Conservation (phyloP, 2,113 vertebrate species). For the Eidolon helvum region DNA sequence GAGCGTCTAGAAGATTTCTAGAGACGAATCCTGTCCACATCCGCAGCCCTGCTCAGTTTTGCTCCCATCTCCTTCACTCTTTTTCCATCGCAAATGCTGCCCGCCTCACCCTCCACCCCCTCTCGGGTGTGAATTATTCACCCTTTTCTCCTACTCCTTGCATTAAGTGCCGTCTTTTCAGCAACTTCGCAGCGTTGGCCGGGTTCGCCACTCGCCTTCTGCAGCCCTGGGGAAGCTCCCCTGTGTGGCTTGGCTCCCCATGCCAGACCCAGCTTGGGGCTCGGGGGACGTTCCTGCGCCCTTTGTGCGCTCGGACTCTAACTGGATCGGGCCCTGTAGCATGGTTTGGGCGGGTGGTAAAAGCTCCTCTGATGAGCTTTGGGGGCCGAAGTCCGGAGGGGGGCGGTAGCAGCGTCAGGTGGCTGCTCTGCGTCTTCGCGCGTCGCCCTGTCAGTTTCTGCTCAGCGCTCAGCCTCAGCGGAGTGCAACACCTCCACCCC, state of each 20-base stretch:
- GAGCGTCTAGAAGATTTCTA: neutral
- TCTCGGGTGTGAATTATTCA: neutral
- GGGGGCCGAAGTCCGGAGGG: neutral
- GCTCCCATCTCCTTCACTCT: no score
- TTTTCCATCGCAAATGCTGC: neutral
- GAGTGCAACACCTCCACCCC: neutral
- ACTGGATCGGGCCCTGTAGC: neutral
- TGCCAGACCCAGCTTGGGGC: neutral
- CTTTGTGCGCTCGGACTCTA: neutral
- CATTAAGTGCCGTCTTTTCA: neutral
- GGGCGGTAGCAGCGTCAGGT: conserved; percentile 73
- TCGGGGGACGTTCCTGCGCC: neutral
- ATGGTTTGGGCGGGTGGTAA: neutral
- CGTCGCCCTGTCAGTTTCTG: neutral
- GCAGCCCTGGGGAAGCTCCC: neutral
- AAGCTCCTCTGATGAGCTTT: neutral
- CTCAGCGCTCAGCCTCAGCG: neutral
- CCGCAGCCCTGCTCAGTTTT: neutral
- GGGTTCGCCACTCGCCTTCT: neutral
- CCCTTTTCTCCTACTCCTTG: neutral
- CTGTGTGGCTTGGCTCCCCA: accelerated
- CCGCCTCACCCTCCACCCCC: neutral
- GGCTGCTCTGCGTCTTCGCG: conserved; percentile 52
- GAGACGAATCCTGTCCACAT: neutral
- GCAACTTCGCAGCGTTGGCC: neutral